Base-by-base conservation (phyloP, 2,113 vertebrate genomes). In the Onychorhynchus coronatus region DNA sequence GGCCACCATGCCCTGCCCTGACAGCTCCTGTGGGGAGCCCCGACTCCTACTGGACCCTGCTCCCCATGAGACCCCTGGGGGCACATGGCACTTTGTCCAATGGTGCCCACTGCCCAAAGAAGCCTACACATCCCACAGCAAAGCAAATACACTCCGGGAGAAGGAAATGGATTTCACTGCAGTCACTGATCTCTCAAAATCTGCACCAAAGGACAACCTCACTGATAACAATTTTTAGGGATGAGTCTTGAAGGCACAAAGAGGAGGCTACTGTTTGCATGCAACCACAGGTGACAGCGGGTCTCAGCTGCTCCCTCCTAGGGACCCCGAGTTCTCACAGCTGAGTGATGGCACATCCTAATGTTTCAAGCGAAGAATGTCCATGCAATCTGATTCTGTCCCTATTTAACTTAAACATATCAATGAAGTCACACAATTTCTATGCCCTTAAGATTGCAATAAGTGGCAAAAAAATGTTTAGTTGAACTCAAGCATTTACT, bases 11-110 rank as follows among this genome's bases (percentile, higher is more conserved):
- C 12, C n/a, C 24, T 27, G 6, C 23, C 17, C 66, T 47, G 47
- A 18, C 21, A 88, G 50, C 18, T 3, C 9, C 19, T n/a, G 28
- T 2, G 1, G 39, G 10, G 4, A 81, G 12, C 21, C 21, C 23
- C 27, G 2, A 1, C 18, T 77, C 30, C 35, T 28, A 5, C 33
- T 28, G 23, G 53, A 35, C 14, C 16, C 42, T 28, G 28, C 30
- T 68, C 7, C 35, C 8, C 68, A 28, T 6, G 4, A 41, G 2
- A 28, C 14, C 4, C 41, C 23, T 12, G 1, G 10, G 12, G 12
- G 16, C 23, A 52, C 2, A 2, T 3, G 7, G 35, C 1, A 3
- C 12, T 9, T 13, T 33, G 33, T 23, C 9, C 23, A 35, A 6
- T 0, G 6, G 33, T 23, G 20, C 25, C 19, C 33, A 20, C 35